Conservation (phyloP, 2,797 vertebrate genomes). For the Catamblyrhynchus diadema region DNA sequence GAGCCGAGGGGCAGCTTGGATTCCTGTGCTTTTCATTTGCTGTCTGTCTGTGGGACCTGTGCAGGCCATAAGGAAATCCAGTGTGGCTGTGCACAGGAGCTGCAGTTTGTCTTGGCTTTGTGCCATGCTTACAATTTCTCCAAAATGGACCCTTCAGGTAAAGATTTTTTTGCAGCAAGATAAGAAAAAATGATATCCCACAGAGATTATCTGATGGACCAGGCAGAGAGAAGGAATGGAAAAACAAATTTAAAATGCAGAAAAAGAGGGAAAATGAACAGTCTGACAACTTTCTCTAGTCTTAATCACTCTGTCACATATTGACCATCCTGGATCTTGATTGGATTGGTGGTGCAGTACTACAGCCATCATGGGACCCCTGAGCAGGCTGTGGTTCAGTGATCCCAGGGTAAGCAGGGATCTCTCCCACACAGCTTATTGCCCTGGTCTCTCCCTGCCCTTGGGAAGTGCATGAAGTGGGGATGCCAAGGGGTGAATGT, state of each 20-base stretch:
- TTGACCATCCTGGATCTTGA: not conserved
- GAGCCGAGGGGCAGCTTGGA: not conserved
- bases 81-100: not conserved
- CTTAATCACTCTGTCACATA: not conserved
- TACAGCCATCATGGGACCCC: rapidly evolving
- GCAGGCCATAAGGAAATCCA: not conserved
- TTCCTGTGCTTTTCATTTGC: not conserved
- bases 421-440: rapidly evolving
- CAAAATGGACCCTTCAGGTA: not conserved
- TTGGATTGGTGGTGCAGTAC: not conserved
- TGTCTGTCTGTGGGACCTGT: not conserved
- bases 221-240: not conserved
- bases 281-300: not conserved
- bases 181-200: not conserved
- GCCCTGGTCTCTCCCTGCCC: rapidly evolving
- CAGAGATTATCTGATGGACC: not conserved
- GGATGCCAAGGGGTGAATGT: not conserved
- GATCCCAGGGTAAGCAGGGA: not conserved
- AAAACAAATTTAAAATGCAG: not conserved
- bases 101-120: not conserved
- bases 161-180: not conserved
- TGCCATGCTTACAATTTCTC: not conserved
- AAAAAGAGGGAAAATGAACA: not conserved
- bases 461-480: not conserved
- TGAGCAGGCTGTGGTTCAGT: not conserved